Evolutionary conservation across 2,113 vertebrate species (phyloP).

Genomic region (Rhineura floridana): DNA sequence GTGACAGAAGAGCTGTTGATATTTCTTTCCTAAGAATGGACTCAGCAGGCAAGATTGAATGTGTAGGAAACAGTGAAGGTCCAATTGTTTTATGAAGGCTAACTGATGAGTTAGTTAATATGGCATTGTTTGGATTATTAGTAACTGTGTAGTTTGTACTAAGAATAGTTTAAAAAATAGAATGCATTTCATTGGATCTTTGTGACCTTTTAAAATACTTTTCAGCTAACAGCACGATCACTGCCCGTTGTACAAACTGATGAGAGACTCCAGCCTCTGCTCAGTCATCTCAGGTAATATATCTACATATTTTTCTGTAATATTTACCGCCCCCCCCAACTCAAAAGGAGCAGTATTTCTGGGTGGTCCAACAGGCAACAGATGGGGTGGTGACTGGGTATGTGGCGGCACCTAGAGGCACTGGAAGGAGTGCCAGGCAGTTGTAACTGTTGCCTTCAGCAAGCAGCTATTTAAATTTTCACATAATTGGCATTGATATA

Average conservation of each 20-base stretch:
- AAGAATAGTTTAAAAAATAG: not conserved
- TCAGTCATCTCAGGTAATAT: constrained; percentile 94
- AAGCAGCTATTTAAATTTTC: not conserved
- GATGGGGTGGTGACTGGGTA: not conserved
- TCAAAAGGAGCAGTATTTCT: not conserved
- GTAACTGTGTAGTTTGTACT: not conserved
- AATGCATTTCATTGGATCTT: not conserved
- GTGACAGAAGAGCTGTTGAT: not conserved
- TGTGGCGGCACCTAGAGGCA: not conserved
- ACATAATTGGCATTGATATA: not conserved
- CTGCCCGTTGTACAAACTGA: constrained; percentile 92
- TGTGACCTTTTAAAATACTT: not conserved
- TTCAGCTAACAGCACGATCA: constrained; percentile 90
- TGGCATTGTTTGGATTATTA: not conserved
- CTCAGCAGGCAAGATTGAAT: not conserved
- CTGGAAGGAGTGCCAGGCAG: not conserved
- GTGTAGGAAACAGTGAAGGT: not conserved
- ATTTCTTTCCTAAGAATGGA: not conserved
- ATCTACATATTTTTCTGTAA: constrained; percentile 1
- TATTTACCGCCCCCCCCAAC: not conserved
- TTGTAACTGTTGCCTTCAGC: not conserved
- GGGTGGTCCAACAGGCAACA: not conserved
- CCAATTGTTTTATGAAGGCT: not conserved
- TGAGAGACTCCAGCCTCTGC: constrained; percentile 95
- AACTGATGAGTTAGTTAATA: not conserved